phyloP scores from a whole-genome alignment of 1,140 invertebrate species.

The Temnothorax longispinosus region DNA sequence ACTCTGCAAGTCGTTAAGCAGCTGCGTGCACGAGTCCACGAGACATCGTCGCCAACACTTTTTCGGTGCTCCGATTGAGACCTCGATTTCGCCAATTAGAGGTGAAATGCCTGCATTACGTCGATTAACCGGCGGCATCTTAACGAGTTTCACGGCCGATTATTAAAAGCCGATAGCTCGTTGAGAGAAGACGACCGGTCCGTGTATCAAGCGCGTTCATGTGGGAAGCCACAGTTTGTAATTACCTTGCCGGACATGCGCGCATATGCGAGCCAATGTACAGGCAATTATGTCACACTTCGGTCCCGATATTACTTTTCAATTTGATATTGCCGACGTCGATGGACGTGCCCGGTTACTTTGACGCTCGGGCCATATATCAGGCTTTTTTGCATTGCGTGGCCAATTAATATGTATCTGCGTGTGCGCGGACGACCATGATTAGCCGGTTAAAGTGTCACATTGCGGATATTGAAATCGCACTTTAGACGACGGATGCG shows the following conservation, averaged over 20 bases:
- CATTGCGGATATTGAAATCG: conserved; percentile 75
- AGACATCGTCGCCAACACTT: background rate
- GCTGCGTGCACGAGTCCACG: background rate
- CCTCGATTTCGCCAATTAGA: conserved; percentile 74
- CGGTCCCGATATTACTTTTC: conserved; percentile 73
- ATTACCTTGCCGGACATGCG: conserved; percentile 69
- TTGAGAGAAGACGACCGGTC: conserved; percentile 12
- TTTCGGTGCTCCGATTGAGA: conserved; percentile 64
- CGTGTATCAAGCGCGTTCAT: background rate
- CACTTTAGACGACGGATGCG: conserved; percentile 43
- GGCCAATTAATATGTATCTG: conserved; percentile 64
- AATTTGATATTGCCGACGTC: conserved; percentile 63
- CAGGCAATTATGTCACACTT: conserved; percentile 73
- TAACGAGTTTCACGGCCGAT: conserved; percentile 75
- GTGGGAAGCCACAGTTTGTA: conserved; percentile 59
- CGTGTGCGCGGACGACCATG: conserved; percentile 51
- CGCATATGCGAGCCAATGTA: conserved; percentile 41
- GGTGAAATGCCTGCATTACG: conserved; percentile 67
- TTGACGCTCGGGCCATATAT: background rate
- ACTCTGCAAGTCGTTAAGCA: conserved; percentile 13
- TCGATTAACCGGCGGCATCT: conserved; percentile 67
- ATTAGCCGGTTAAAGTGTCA: conserved; percentile 67
- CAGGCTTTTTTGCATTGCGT: background rate
- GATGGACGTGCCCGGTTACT: background rate
- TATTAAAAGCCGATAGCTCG: conserved; percentile 74